Percentiles rank a stretch among this genome's conserved stretches.
Evolutionary conservation across 2,113 vertebrate genomes (phyloP).

Genomic region (Empidonax alnorum): DNA sequence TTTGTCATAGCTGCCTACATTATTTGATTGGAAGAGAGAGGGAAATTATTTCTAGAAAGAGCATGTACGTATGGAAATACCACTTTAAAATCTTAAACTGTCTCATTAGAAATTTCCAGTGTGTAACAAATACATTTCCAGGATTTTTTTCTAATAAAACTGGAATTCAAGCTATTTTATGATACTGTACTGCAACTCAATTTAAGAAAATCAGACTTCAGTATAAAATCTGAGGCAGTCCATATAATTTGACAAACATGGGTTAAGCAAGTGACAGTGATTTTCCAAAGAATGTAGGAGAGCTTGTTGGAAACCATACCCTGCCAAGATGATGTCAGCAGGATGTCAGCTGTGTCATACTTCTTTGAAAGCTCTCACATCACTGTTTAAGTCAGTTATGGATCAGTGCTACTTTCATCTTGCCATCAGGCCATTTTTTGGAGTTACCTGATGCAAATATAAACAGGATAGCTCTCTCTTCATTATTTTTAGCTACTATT

Average conservation of each 20-base stretch:
- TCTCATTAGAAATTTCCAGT: neutral
- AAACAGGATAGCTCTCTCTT: neutral
- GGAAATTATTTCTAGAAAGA: neutral
- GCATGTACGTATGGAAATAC: fast-evolving
- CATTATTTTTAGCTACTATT: neutral
- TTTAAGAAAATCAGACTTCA: neutral
- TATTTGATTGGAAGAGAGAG: neutral
- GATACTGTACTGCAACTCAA: fast-evolving
- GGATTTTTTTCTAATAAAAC: neutral
- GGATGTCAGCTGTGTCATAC: neutral
- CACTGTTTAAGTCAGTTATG: neutral
- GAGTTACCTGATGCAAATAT: neutral
- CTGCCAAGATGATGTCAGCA: neutral
- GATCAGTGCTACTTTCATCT: neutral
- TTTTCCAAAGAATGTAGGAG: neutral
- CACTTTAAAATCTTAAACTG: neutral
- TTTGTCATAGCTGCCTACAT: neutral
- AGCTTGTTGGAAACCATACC: neutral
- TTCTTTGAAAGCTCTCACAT: neutral
- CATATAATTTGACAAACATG: neutral
- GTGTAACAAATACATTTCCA: fast-evolving
- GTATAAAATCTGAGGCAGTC: neutral
- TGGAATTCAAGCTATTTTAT: neutral
- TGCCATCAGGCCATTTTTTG: neutral
- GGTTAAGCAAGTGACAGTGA: neutral